phyloP scores from a whole-genome alignment of 2,888 invertebrate species.

The Drosophila niveifrons region DNA sequence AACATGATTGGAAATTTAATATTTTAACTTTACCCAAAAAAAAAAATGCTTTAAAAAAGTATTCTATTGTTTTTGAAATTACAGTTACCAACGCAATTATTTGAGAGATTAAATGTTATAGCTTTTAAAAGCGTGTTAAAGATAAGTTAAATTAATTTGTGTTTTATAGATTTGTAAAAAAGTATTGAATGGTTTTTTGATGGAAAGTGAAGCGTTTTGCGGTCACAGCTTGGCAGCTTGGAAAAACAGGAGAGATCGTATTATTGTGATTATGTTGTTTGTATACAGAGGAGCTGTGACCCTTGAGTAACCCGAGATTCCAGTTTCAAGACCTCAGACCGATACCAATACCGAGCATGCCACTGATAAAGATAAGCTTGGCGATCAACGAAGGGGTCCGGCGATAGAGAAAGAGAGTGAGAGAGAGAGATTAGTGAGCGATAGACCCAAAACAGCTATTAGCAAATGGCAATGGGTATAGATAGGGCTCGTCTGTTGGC shows the following conservation, averaged over 20 bases:
- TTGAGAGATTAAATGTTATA: background rate
- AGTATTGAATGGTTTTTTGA: background rate
- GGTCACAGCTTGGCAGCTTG: slow-evolving; percentile 32
- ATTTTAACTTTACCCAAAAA: too few species aligned
- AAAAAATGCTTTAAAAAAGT: too few species aligned
- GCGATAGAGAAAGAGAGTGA: background rate
- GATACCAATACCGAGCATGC: slow-evolving; percentile 46
- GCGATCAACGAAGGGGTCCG: slow-evolving; percentile 1
- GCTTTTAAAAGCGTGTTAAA: background rate
- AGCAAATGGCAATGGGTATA: slow-evolving; percentile 47
- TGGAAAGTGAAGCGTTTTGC: slow-evolving; percentile 22
- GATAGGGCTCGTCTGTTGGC: slow-evolving; percentile 51
- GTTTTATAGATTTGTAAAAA: background rate
- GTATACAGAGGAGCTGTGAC: slow-evolving; percentile 51
- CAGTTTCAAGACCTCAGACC: slow-evolving; percentile 44
- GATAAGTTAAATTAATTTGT: background rate
- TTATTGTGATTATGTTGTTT: slow-evolving; percentile 19
- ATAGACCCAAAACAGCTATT: slow-evolving; percentile 26
- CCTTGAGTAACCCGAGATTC: slow-evolving; percentile 65
- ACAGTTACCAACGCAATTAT: background rate
- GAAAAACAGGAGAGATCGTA: slow-evolving; percentile 6
- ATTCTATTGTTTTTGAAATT: too few species aligned
- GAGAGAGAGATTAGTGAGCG: slow-evolving; percentile 28
- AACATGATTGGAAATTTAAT: too few species aligned
- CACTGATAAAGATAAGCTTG: slow-evolving; percentile 4